Percentiles rank a stretch among this genome's conserved stretches.
These are phyloP conservation scores for Ceriagrion tenellum DNA, from an alignment of 2,888 invertebrate species.

Conservation along the genomic window DNA sequence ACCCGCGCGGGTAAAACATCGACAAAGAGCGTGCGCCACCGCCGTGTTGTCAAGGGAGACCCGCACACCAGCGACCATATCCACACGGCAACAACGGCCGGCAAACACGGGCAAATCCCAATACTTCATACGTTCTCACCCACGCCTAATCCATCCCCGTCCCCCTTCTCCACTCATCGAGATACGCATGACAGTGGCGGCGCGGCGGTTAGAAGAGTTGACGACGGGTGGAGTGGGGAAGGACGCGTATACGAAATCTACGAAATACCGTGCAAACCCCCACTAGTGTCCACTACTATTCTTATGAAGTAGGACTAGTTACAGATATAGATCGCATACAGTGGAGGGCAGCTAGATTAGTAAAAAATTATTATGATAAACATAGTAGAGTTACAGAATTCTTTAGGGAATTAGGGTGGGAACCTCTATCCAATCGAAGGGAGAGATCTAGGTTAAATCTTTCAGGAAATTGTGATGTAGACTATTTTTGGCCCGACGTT, in stretches of 20 bases:
- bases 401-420: too few species aligned
- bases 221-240: neutral
- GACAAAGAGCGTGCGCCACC: neutral
- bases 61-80: neutral
- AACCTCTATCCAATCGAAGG: too few species aligned
- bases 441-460: too few species aligned
- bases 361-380: too few species aligned
- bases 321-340: too few species aligned
- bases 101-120: neutral
- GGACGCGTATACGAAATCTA: neutral
- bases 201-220: neutral
- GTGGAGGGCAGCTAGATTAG: too few species aligned
- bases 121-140: neutral
- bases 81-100: slow-evolving; percentile 10
- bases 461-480: too few species aligned
- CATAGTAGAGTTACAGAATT: too few species aligned
- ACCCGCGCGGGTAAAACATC: neutral
- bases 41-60: neutral
- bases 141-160: neutral
- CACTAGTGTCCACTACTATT: too few species aligned
- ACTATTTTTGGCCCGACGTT: too few species aligned
- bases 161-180: neutral
- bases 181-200: neutral
- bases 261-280: too few species aligned
- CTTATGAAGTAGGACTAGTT: too few species aligned